These are phyloP conservation scores for Heliconius congener DNA, from an alignment of 1,140 invertebrate species.

Conservation along the genomic window DNA sequence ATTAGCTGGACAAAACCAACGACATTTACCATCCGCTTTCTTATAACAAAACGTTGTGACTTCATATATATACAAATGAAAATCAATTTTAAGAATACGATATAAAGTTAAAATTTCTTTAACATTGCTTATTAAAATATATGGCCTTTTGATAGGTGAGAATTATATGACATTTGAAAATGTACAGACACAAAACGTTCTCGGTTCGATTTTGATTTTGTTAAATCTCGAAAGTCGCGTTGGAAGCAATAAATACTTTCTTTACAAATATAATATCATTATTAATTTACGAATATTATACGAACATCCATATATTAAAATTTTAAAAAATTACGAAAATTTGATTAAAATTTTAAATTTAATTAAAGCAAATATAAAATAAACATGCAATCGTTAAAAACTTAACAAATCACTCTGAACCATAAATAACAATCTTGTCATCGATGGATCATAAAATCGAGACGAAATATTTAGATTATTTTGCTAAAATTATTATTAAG, in stretches of 20 bases:
- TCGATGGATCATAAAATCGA: slow-evolving; percentile 38
- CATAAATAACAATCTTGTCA: slow-evolving; percentile 43
- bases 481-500: slow-evolving; percentile 27
- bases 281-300: not conserved
- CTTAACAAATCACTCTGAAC: no score
- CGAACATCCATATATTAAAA: not conserved
- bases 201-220: slow-evolving; percentile 54
- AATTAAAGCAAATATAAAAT: slow-evolving; percentile 55
- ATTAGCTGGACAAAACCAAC: slow-evolving; percentile 73
- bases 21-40: slow-evolving; percentile 60
- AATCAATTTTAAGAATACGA: slow-evolving; percentile 7
- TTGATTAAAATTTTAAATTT: no score
- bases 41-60: slow-evolving; percentile 40
- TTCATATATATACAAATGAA: slow-evolving; percentile 23
- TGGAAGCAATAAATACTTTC: slow-evolving; percentile 30
- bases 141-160: slow-evolving; percentile 51
- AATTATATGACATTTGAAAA: slow-evolving; percentile 69
- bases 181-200: slow-evolving; percentile 47
- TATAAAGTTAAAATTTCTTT: slow-evolving; percentile 33
- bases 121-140: not conserved
- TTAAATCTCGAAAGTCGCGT: slow-evolving; percentile 50
- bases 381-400: slow-evolving; percentile 52
- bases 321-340: no score
- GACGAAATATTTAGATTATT: slow-evolving; percentile 33
- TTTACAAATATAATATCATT: slow-evolving; percentile 32